Conservation (phyloP, 2,113 vertebrate genomes). For the Recurvirostra avosetta region DNA sequence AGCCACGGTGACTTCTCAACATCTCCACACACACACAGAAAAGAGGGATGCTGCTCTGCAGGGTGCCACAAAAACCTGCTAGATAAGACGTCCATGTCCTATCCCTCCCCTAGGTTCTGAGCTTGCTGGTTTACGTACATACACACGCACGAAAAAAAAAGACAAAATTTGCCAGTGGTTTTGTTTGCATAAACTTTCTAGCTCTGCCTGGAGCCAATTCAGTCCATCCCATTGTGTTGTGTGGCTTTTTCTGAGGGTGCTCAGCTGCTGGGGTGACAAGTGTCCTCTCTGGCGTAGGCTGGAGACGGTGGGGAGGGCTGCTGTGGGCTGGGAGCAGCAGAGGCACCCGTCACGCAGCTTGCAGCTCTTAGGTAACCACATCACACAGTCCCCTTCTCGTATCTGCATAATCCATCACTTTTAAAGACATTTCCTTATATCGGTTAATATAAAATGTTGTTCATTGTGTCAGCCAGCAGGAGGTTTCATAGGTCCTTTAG, state of each 20-base stretch:
- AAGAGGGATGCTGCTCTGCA: background rate
- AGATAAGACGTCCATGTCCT: background rate
- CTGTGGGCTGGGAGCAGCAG: background rate
- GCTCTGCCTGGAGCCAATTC: background rate
- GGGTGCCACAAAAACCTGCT: background rate
- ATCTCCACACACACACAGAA: background rate
- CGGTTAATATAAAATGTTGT: constrained; percentile 64
- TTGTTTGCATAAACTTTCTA: background rate
- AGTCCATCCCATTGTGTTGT: background rate
- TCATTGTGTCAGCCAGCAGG: constrained; percentile 65
- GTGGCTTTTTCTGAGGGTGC: background rate
- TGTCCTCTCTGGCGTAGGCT: background rate
- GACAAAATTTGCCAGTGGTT: background rate
- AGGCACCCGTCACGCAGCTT: rapidly evolving
- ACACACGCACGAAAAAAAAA: no score
- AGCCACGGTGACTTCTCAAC: background rate
- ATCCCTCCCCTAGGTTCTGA: background rate
- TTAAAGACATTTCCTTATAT: constrained; percentile 46
- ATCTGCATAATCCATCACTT: constrained; percentile 60
- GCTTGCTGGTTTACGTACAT: background rate
- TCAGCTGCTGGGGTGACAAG: background rate
- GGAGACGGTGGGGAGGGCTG: background rate
- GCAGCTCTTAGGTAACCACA: background rate
- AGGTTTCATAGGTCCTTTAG: constrained; percentile 68
- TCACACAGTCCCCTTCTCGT: background rate